Evolutionary conservation across 2,888 invertebrate species (phyloP).

Genomic region (Nemoura dubitans): DNA sequence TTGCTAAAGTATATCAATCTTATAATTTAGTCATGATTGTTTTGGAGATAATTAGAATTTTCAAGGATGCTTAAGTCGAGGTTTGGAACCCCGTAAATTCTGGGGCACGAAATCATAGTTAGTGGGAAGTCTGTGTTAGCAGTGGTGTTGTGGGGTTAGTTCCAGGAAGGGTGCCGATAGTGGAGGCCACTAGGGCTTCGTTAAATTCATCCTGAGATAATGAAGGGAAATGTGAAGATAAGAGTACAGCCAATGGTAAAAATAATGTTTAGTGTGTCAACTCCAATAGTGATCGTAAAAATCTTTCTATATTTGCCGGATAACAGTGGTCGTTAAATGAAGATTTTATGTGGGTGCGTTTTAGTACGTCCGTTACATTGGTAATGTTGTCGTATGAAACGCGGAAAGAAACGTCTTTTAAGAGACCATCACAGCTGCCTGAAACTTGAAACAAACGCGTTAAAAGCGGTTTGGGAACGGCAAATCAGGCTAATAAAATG

Average conservation of each 20-base stretch:
- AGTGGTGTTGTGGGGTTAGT: not conserved
- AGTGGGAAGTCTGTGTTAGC: not conserved
- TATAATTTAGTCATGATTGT: not conserved
- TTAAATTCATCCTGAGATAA: not conserved
- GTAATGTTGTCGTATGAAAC: not conserved
- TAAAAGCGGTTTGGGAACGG: not conserved
- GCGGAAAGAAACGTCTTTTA: not conserved
- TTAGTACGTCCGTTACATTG: not conserved
- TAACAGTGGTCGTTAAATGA: not conserved
- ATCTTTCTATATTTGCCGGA: not conserved
- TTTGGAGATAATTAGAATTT: not conserved
- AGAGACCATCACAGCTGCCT: not conserved
- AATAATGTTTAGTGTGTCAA: not conserved
- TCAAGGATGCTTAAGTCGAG: not conserved
- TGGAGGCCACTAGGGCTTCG: not conserved
- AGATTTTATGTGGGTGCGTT: not conserved
- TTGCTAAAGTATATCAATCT: not conserved
- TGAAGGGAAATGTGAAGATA: too few relatives aligned
- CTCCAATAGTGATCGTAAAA: not conserved
- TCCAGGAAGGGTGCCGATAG: not conserved
- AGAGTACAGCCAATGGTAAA: not conserved
- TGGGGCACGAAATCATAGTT: not conserved
- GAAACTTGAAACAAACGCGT: not conserved
- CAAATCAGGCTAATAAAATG: not conserved
- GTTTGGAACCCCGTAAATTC: not conserved